Evolutionary conservation across 2,797 vertebrate genomes (phyloP).

Genomic region (Syngnathus rostellatus): DNA sequence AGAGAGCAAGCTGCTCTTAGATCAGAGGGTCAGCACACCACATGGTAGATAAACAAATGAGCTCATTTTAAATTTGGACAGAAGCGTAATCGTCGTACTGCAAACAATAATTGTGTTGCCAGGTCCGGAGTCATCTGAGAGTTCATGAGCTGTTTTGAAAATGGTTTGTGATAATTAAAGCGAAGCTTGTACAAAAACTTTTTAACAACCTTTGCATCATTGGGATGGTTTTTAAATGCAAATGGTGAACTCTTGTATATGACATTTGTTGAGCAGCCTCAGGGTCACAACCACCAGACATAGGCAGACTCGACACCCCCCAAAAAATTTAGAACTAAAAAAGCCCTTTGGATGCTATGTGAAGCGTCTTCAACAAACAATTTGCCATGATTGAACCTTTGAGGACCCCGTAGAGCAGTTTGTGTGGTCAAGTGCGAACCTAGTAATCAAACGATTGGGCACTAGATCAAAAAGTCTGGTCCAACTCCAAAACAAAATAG

Average conservation of each 20-base stretch:
- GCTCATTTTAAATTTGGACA: conserved; percentile 20
- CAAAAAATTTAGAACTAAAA: too few relatives aligned
- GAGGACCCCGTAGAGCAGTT: too few relatives aligned
- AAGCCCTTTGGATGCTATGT: too few relatives aligned
- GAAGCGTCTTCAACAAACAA: too few relatives aligned
- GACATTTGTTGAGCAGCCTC: background rate
- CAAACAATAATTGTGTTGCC: conserved; percentile 5
- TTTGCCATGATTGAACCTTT: too few relatives aligned
- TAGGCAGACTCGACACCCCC: too few relatives aligned
- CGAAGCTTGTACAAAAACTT: background rate
- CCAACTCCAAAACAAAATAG: background rate
- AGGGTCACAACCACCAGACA: too few relatives aligned
- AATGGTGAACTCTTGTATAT: too few relatives aligned
- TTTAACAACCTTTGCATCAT: background rate
- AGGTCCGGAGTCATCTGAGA: conserved; percentile 8
- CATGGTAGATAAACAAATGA: conserved; percentile 14
- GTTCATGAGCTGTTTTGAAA: conserved; percentile 2
- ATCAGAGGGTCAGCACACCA: conserved; percentile 17
- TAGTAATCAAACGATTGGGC: too few relatives aligned
- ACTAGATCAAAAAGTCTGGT: too few relatives aligned
- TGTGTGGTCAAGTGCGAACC: too few relatives aligned
- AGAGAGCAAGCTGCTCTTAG: conserved; percentile 6
- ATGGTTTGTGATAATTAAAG: background rate
- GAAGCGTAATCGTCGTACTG: conserved; percentile 8
- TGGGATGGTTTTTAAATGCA: background rate